Base-by-base conservation (phyloP, 1,140 invertebrate genomes). In the Bombus confusus region DNA sequence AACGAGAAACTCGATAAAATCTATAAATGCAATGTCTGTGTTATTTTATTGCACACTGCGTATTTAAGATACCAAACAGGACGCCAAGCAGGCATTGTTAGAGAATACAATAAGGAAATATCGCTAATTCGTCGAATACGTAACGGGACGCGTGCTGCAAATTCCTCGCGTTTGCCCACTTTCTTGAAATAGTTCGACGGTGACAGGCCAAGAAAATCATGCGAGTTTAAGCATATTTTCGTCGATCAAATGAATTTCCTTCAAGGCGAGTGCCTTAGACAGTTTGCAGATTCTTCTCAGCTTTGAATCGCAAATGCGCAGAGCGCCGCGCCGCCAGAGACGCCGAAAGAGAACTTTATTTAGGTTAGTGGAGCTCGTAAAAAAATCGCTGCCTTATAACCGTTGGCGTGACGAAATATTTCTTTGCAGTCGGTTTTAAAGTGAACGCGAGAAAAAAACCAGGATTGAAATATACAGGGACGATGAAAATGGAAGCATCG, bases 141-240 rank as follows among this genome's bases (percentile, higher is more conserved):
- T 52, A 59, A 47, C 79, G 31, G 43, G 10, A 64, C 34, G 74
- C 73, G 66, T 77, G 62, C 62, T 18, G 37, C 13, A 57, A 77
- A 86, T 86, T 75, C 78, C 80, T 8, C 37, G 73, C 73, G 52
- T 86, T 86, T 74, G 73, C 85, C 85, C 41, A 86, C 43, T 86
- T 86, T 77, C 80, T 75, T 52, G 64, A 86, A 86, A 86, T 86
- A 83, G 68, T 80, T 73, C 15, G 25, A 34, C 37, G 22, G 22
- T 64, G 34, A 66, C 81, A n/a, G 47, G 31, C 31, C 73, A n/a
- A 59, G 71, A 47, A 77, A 83, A 68, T 83, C 41, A 18, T 28
- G 3, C 22, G 68, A 62, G 41, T 37, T 76, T 37, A 34, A 28
- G 18, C 43, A 41, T 52, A 39, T 83, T 83, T 66, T 52, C 73